Conservation (phyloP, 1,140 invertebrate genomes). For the Pararge aegeria region DNA sequence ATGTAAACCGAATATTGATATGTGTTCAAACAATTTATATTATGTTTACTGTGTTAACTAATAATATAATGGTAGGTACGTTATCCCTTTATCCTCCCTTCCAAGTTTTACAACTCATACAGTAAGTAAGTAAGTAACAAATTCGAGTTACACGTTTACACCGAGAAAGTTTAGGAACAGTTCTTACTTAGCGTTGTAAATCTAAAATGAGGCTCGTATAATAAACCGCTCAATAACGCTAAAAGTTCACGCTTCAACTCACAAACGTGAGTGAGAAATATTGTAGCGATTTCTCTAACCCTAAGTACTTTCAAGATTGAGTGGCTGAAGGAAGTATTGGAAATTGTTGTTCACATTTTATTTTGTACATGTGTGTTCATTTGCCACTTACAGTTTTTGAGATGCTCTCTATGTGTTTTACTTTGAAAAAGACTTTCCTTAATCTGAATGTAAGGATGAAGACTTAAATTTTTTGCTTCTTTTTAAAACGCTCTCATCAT, state of each 20-base stretch:
- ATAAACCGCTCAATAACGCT: conserved; percentile 32
- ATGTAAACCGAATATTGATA: too few species aligned
- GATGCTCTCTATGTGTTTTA: too few species aligned
- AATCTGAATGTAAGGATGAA: too few species aligned
- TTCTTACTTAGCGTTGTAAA: conserved; percentile 10
- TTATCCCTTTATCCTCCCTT: neutral
- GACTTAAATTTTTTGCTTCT: too few species aligned
- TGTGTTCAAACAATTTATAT: too few species aligned
- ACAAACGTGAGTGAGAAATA: conserved; percentile 33
- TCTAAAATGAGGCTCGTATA: conserved; percentile 21
- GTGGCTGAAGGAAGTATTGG: conserved; percentile 27
- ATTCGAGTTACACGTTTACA: conserved; percentile 2
- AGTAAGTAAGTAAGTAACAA: neutral
- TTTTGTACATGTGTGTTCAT: conserved; percentile 2
- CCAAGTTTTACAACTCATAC: neutral
- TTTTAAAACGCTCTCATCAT: too few species aligned
- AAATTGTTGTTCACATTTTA: conserved; percentile 16
- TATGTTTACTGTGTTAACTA: too few species aligned
- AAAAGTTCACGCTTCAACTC: conserved; percentile 31
- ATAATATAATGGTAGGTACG: too few species aligned
- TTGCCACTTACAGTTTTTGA: neutral
- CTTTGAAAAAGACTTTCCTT: too few species aligned
- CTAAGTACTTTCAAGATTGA: conserved; percentile 27
- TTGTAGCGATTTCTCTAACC: conserved; percentile 33
- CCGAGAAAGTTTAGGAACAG: conserved; percentile 3